phyloP scores from a whole-genome alignment of 2,113 vertebrate genomes.

The Podocnemis expansa region DNA sequence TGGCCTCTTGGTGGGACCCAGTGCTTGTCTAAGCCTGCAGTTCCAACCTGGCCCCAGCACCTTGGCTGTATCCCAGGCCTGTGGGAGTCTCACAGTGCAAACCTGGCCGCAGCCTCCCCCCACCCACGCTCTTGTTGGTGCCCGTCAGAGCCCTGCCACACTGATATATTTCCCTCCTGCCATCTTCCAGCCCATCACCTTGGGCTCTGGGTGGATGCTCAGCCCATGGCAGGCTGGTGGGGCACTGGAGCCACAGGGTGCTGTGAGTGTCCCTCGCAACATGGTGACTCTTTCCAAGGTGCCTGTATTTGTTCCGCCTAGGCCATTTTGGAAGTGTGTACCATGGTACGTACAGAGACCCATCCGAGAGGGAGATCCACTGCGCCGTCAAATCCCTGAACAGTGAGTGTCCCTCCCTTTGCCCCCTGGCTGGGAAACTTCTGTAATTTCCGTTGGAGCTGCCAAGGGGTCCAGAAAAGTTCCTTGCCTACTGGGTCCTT shows the following conservation, averaged over 20 bases:
- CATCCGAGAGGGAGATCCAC: slow-evolving; percentile 82
- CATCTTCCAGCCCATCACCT: neutral
- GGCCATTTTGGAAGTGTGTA: slow-evolving; percentile 97
- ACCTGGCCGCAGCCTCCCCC: neutral
- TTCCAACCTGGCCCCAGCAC: no score
- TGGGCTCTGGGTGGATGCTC: neutral
- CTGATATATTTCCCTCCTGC: neutral
- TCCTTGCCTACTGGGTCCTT: no score
- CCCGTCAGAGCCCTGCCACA: neutral
- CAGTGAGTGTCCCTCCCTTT: slow-evolving; percentile 76
- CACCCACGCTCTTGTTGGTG: neutral
- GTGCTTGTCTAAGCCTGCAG: no score
- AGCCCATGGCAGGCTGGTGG: neutral
- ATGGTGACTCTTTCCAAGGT: neutral
- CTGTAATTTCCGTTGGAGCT: neutral
- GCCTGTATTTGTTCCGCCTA: slow-evolving; percentile 49
- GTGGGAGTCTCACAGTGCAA: no score
- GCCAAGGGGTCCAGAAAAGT: neutral
- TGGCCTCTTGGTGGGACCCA: no score
- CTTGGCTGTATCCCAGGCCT: no score
- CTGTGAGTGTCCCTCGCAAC: neutral
- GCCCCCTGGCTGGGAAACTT: neutral
- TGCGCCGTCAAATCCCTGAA: slow-evolving; percentile 95
- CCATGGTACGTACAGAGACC: slow-evolving; percentile 89
- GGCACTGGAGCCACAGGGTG: neutral